Conservation (phyloP, 64 coral and sea anemone species). For the Montipora capricornis region DNA sequence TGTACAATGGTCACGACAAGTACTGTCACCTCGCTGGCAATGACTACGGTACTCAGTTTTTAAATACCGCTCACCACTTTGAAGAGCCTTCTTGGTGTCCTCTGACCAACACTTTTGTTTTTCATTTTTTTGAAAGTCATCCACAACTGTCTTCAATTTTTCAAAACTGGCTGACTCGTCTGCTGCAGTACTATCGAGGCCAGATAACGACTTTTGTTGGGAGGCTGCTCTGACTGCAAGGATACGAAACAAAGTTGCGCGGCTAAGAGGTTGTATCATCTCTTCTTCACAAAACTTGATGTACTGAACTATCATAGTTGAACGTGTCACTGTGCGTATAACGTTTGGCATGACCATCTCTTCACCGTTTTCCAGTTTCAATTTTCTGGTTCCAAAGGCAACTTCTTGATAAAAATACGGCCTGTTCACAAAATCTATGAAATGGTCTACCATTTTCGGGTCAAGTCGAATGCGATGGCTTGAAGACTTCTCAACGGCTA, state of each 20-base stretch:
- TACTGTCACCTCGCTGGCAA: slow-evolving; percentile 30
- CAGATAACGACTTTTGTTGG: slow-evolving; percentile 58
- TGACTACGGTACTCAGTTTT: slow-evolving; percentile 31
- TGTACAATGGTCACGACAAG: slow-evolving; percentile 15
- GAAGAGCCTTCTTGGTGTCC: slow-evolving; percentile 4
- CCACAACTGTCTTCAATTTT: slow-evolving; percentile 12
- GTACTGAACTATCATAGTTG: slow-evolving; percentile 76
- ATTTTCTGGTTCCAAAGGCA: slow-evolving; percentile 53
- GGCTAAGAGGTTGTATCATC: slow-evolving; percentile 29
- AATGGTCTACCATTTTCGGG: slow-evolving; percentile 45
- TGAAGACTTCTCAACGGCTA: slow-evolving; percentile 2
- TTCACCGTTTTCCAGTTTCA: slow-evolving; percentile 56
- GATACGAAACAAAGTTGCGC: slow-evolving; percentile 56
- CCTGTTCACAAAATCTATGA: slow-evolving; percentile 43
- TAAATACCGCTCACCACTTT: not conserved
- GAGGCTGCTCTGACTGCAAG: slow-evolving; percentile 63
- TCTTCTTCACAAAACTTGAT: slow-evolving; percentile 73
- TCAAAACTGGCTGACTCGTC: slow-evolving; percentile 62
- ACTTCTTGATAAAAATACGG: slow-evolving; percentile 73
- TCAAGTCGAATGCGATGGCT: slow-evolving; percentile 43
- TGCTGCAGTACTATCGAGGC: slow-evolving; percentile 64
- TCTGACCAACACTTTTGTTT: not conserved
- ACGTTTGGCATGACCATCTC: slow-evolving; percentile 64
- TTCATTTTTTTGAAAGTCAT: slow-evolving; percentile 32
- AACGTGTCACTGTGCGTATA: slow-evolving; percentile 55